Evolutionary conservation across 2,888 invertebrate species (phyloP).

Genomic region (Lithophane socia): DNA sequence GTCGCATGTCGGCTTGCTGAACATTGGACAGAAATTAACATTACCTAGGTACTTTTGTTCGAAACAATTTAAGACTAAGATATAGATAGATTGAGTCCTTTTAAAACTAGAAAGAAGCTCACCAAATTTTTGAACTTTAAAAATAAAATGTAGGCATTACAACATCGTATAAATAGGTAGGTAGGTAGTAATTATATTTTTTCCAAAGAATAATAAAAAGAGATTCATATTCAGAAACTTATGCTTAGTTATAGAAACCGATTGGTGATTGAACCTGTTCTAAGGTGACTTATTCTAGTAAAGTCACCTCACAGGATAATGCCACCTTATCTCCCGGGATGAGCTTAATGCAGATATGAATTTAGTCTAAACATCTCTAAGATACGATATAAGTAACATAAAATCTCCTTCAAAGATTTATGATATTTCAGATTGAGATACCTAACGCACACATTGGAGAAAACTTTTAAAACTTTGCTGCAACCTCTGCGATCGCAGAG

Average conservation of each 20-base stretch:
- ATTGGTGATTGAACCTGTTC: background rate
- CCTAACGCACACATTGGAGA: conserved; percentile 7
- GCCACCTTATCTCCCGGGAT: conserved; percentile 1
- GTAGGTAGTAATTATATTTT: background rate
- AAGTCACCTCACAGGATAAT: conserved; percentile 3
- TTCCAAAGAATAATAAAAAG: background rate
- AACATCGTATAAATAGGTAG: background rate
- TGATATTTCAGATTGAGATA: conserved; percentile 30
- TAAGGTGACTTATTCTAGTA: background rate
- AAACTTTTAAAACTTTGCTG: conserved; percentile 28
- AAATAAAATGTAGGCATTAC: background rate
- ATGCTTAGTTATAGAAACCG: background rate
- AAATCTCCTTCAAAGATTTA: conserved; percentile 30
- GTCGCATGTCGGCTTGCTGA: conserved; percentile 83
- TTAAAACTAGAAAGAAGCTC: background rate
- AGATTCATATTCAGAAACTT: background rate
- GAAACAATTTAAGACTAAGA: background rate
- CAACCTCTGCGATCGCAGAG: conserved; percentile 10
- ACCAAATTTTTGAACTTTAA: background rate
- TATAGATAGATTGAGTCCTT: background rate
- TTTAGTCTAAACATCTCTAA: background rate
- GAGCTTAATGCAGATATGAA: background rate
- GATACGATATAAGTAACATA: background rate
- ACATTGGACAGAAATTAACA: conserved; percentile 7
- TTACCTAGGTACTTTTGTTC: background rate